Base-by-base conservation (phyloP, 2,797 vertebrate genomes). In the Poecilia wingei region DNA sequence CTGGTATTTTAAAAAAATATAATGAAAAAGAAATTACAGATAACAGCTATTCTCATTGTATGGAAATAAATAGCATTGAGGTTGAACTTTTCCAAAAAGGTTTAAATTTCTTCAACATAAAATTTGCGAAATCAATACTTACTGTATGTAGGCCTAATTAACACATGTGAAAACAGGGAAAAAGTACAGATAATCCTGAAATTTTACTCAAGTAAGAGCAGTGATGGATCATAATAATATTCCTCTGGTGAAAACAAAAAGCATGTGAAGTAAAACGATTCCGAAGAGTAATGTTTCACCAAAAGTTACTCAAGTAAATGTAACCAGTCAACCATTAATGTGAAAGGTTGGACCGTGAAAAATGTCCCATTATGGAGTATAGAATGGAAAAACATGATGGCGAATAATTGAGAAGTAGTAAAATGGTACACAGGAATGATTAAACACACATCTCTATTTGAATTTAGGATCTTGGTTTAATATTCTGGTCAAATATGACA, bases 401-500 rank as follows among this genome's bases (percentile, higher is more conserved):
- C 1, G 1, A 25, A 68, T 1, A 68, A 68, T 3, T 66, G 31
- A 39, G 1, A 59, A 59, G 25, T 31, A 18, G 33, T 66, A 20
- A 39, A 39, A 22, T 36, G 2, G 14, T 66, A 41, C 36, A 68
- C 3, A 25, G 20, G 20, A 22, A 45, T 57, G 1, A 78, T 33
- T 45, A 88, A 36, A 16, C 66, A 61, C 0, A 79, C 39, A 51
- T 20, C 45, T 53, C 9, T 3, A 22, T 57, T 79, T 78, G 1
- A 31, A 61, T 72, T 9, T 1, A 68, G 87, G 91, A 85, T 79
- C 80, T 88, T 84, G 49, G n/a, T 89, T 90, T 83, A 80, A 82
- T 85, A 80, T 72, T 81, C 46, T 75, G 83, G 75, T 91, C 79
- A 87, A 74, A 90, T 82, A 78, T 81, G 55, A 87, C 79, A 83